Evolutionary conservation across 2,888 invertebrate genomes (phyloP).

Genomic region (Sthenelais limicola): DNA sequence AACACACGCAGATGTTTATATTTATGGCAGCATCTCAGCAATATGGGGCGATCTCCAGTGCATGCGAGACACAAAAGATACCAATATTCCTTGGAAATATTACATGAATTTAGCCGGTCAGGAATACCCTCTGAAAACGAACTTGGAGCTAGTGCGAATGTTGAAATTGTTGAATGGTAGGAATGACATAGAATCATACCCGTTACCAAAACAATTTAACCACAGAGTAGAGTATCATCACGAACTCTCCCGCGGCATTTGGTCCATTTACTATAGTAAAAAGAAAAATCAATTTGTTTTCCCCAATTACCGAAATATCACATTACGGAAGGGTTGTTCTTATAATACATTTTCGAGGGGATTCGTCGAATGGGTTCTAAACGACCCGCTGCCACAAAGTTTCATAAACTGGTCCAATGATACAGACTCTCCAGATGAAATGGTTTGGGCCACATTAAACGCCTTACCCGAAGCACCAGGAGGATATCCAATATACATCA

Average conservation of each 20-base stretch:
- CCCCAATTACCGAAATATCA: conserved; percentile 43
- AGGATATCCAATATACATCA: conserved; percentile 57
- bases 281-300: conserved; percentile 27
- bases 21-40: conserved; percentile 53
- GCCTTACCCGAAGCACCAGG: conserved; percentile 59
- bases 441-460: conserved; percentile 67
- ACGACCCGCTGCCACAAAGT: conserved; percentile 53
- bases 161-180: conserved; percentile 51
- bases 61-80: conserved; percentile 47
- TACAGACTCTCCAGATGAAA: conserved; percentile 67
- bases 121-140: conserved; percentile 57
- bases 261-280: background rate
- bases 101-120: conserved; percentile 55
- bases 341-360: conserved; percentile 62
- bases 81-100: conserved; percentile 52
- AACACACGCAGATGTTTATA: conserved; percentile 45
- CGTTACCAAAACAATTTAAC: conserved; percentile 33
- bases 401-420: conserved; percentile 64
- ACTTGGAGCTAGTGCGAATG: conserved; percentile 54
- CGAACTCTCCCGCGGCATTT: background rate
- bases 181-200: conserved; percentile 52
- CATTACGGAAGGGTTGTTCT: conserved; percentile 62
- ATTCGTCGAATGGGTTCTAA: conserved; percentile 63
- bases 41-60: conserved; percentile 55
- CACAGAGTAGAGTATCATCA: conserved; percentile 18